phyloP scores from a whole-genome alignment of 2,888 invertebrate genomes.

The Mantis religiosa region DNA sequence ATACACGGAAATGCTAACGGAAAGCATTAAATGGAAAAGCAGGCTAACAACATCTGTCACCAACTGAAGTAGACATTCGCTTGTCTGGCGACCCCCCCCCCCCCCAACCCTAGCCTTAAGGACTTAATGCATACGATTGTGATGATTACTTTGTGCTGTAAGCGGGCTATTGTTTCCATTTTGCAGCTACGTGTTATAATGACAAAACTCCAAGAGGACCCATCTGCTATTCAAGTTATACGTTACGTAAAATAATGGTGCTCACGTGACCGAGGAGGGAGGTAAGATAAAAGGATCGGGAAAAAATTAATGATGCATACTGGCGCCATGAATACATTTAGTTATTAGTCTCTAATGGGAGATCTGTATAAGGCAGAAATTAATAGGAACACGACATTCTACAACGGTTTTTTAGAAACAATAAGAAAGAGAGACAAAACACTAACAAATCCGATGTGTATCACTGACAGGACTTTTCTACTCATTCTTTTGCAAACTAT shows the following conservation, averaged over 20 bases:
- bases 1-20: no score
- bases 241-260: neutral
- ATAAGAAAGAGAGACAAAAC: no score
- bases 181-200: neutral
- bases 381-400: no score
- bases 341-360: neutral
- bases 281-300: neutral
- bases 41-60: neutral
- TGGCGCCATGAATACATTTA: neutral
- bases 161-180: neutral
- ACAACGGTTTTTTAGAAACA: no score
- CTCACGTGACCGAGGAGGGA: neutral
- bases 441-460: no score
- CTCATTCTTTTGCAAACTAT: no score
- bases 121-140: neutral
- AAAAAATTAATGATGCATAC: neutral
- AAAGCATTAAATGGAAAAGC: neutral
- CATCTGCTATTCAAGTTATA: neutral
- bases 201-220: neutral
- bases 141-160: neutral
- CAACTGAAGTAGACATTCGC: neutral
- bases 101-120: neutral
- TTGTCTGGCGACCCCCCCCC: neutral
- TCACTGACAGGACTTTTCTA: no score
- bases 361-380: no score